These are phyloP conservation scores for Oostethus manadensis DNA, from an alignment of 2,113 vertebrate genomes.

Conservation along the genomic window DNA sequence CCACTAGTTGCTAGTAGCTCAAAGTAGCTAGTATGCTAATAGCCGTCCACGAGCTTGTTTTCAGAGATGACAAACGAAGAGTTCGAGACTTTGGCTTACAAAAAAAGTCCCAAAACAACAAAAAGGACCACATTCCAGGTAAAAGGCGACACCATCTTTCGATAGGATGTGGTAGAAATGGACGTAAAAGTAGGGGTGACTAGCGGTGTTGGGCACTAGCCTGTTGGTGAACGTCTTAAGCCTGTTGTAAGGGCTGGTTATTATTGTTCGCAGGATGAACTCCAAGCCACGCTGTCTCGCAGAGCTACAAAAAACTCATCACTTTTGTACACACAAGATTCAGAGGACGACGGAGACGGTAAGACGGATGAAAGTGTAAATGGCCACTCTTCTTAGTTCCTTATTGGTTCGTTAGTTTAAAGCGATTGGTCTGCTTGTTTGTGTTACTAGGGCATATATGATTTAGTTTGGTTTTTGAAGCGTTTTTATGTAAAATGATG, in stretches of 20 bases:
- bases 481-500: too few relatives aligned
- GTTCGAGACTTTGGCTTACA: constrained; percentile 74
- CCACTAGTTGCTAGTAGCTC: background rate
- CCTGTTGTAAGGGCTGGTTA: too few relatives aligned
- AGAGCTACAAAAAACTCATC: constrained; percentile 59
- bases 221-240: background rate
- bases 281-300: constrained; percentile 73
- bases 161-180: too few relatives aligned
- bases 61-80: constrained; percentile 60
- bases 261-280: constrained; percentile 76
- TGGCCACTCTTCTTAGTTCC: background rate
- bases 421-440: background rate
- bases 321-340: constrained; percentile 70
- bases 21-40: constrained; percentile 14
- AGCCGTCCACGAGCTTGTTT: background rate
- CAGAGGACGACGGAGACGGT: constrained; percentile 75
- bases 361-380: constrained; percentile 1
- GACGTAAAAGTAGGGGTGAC: background rate
- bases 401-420: background rate
- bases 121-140: constrained; percentile 87
- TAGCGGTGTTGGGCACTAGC: too few relatives aligned
- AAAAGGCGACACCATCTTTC: background rate
- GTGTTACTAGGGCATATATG: background rate
- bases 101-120: constrained; percentile 76
- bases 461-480: background rate